Conservation (phyloP, 2,113 vertebrate genomes). For the Terrapene triunguis region DNA sequence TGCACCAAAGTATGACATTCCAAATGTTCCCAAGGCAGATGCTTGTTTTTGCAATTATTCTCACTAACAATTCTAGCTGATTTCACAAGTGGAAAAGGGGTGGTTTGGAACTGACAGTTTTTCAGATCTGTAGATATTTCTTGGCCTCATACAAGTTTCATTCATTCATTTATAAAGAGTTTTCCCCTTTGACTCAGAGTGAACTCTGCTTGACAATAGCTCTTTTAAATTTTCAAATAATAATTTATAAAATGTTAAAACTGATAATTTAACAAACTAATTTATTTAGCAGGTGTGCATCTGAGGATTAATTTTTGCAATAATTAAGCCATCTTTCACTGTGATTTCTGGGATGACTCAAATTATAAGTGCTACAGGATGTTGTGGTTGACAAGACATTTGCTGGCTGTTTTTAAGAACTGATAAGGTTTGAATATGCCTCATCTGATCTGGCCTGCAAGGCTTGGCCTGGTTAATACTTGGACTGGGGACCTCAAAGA, state of each 20-base stretch:
- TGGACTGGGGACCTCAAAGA: not conserved
- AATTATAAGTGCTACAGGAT: not conserved
- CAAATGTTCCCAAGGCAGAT: not conserved
- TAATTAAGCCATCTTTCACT: not conserved
- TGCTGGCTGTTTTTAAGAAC: not conserved
- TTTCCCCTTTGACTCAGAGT: not conserved
- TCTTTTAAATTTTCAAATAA: not conserved
- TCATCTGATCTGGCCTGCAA: not conserved
- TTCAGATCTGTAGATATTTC: constrained; percentile 2
- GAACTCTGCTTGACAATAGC: constrained; percentile 1
- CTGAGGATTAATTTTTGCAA: not conserved
- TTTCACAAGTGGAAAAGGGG: not conserved
- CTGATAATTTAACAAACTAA: not conserved
- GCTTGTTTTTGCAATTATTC: not conserved
- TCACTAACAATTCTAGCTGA: not conserved
- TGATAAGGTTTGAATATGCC: not conserved
- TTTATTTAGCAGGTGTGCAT: not conserved
- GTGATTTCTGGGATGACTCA: not conserved
- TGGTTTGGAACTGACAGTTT: constrained; percentile 29
- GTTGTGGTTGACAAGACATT: not conserved
- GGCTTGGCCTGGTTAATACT: rapidly evolving
- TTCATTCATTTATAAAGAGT: not conserved
- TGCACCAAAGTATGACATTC: not conserved
- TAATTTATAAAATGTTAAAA: not conserved
- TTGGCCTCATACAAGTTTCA: constrained; percentile 18